Evolutionary conservation across 2,113 vertebrate species (phyloP).

Genomic region (Sciurus niger): DNA sequence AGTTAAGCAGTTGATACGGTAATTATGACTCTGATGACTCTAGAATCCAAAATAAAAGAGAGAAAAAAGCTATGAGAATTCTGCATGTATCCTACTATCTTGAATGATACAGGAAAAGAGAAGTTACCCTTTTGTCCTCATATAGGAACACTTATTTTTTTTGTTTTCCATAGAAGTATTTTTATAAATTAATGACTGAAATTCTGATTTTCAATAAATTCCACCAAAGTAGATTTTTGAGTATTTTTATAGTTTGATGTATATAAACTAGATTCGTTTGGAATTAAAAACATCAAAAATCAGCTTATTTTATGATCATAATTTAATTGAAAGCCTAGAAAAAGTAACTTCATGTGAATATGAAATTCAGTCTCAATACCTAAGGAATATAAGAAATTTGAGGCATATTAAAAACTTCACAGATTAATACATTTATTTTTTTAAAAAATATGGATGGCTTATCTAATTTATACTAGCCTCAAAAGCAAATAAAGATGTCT

Average conservation of each 20-base stretch:
- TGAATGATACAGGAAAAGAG: neutral
- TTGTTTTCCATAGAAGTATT: neutral
- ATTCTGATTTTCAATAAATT: neutral
- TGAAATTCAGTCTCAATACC: slow-evolving; percentile 23
- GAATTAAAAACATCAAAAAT: neutral
- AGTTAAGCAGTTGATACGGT: neutral
- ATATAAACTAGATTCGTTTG: neutral
- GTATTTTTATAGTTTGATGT: neutral
- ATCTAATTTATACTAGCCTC: slow-evolving; percentile 46
- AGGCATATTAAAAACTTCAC: slow-evolving; percentile 38
- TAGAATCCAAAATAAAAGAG: neutral
- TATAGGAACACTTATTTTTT: neutral
- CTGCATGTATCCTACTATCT: neutral
- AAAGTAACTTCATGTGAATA: neutral
- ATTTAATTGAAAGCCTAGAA: slow-evolving; percentile 56
- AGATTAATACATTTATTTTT: neutral
- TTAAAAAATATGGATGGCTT: slow-evolving; percentile 43
- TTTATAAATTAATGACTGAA: neutral
- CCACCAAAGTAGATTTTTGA: neutral
- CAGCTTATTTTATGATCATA: slow-evolving; percentile 21
- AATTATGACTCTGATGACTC: neutral
- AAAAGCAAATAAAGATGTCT: slow-evolving; percentile 68
- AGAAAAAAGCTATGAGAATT: neutral
- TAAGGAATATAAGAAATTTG: slow-evolving; percentile 53
- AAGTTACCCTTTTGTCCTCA: neutral